Base-by-base conservation (phyloP, 2,888 invertebrate genomes). In the Drosophila nigricruria region DNA sequence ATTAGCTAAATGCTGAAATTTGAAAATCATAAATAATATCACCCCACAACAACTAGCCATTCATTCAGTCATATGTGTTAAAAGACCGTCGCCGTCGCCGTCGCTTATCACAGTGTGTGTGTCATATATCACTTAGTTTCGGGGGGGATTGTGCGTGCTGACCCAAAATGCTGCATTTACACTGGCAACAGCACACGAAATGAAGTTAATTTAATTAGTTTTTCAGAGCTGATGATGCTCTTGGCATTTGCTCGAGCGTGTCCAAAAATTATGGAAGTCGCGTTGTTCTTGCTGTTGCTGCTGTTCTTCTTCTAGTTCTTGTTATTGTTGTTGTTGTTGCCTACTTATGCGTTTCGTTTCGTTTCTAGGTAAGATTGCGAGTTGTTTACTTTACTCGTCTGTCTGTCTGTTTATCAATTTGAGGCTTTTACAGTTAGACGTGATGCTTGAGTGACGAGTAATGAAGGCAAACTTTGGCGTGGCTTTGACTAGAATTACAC, bases 171-270 rank as follows among this genome's bases (percentile, higher is more conserved):
- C 23, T 47, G 40, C 38, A 57, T 43, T 75, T 83, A 68, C 73
- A 45, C 67, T 69, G 65, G 49, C 56, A 52, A 64, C 59, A 60
- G 65, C 73, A 47, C 54, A 61, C 76, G 52, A 69, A 57, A 64
- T 65, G 66, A 70, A 72, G 62, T 73, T 70, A 60, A 83, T 87
- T 85, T 79, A 89, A 85, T 89, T 81, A 83, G 79, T 73, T 71
- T 66, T 52, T 54, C 23, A 38, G 62, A 70, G 68, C 61, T 60
- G 43, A 49, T 61, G 52, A 63, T 66, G 61, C 72, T 82, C 77
- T 77, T 52, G 64, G 71, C 62, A 70, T 53, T 88, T 73, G 64
- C 83, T 81, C 74, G 79, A 83, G 89, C 87, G 72, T 81, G 73
- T 70, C 79, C 71, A 69, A 73, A 53, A 81, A 76, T 71, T 59